A percentile compares a stretch with the other conserved stretches of the same genome.
These are phyloP conservation scores for Salvelinus sp. DNA, from an alignment of 2,113 vertebrate species.

Conservation along the genomic window DNA sequence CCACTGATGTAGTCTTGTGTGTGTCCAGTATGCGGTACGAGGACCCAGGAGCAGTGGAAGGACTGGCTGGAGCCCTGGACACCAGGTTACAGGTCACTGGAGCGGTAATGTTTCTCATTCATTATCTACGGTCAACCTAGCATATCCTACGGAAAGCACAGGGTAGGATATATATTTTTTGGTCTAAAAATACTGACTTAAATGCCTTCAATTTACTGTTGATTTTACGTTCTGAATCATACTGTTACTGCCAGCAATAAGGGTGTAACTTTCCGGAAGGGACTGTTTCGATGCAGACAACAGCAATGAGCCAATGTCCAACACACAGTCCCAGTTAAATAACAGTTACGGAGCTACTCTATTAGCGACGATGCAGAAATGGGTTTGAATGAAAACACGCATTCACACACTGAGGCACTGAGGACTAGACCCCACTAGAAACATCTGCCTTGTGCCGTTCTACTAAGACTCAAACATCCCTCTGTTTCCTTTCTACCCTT, in stretches of 20 bases:
- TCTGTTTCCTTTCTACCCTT: background rate
- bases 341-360: background rate
- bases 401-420: background rate
- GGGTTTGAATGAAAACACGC: background rate
- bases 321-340: background rate
- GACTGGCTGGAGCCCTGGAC: slow-evolving; percentile 75
- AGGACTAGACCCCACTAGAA: background rate
- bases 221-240: no score
- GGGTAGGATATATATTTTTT: no score
- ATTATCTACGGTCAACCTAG: background rate
- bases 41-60: slow-evolving; percentile 74
- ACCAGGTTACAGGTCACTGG: slow-evolving; percentile 75
- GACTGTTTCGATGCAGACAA: background rate
- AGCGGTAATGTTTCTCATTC: slow-evolving; percentile 59
- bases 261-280: no score
- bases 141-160: no score
- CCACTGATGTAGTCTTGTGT: background rate
- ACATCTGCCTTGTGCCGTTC: background rate
- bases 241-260: no score
- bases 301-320: background rate
- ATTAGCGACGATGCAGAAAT: background rate
- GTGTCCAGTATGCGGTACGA: slow-evolving; percentile 72
- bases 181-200: no score
- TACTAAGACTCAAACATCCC: background rate
- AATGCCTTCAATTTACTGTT: no score